These are phyloP conservation scores for Vanacampus margaritifer DNA, from an alignment of 2,113 vertebrate species.

Conservation along the genomic window DNA sequence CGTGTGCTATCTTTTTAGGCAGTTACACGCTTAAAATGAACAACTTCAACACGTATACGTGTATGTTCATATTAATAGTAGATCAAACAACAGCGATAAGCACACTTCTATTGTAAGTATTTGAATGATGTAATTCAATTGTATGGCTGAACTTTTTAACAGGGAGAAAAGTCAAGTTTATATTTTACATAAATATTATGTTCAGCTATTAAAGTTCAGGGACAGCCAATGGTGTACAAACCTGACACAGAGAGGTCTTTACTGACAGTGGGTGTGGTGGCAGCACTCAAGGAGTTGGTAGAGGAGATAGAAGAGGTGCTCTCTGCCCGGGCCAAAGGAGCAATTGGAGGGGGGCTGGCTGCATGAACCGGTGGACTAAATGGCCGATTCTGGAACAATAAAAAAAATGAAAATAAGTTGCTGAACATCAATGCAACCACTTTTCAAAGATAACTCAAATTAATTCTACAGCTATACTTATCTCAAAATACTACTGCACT, in stretches of 20 bases:
- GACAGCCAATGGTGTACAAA: conserved; percentile 52
- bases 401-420: background rate
- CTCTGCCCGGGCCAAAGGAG: conserved; percentile 92
- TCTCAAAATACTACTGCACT: background rate
- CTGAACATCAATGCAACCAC: background rate
- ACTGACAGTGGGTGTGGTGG: conserved; percentile 94
- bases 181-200: conserved; percentile 9
- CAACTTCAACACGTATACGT: background rate
- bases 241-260: conserved; percentile 82
- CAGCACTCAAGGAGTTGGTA: conserved; percentile 93
- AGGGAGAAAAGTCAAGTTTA: conserved; percentile 11
- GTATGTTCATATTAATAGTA: too few relatives aligned
- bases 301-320: conserved; percentile 98
- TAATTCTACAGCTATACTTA: background rate
- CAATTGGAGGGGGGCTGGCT: conserved; percentile 92
- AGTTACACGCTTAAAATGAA: conserved; percentile 4
- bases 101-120: background rate
- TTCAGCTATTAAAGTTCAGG: background rate
- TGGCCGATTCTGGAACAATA: conserved; percentile 78
- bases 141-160: background rate
- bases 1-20: background rate
- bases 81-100: too few relatives aligned
- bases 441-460: background rate
- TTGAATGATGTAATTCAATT: background rate
- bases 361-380: conserved; percentile 92